Conservation (phyloP, 2,888 invertebrate species). For the Melanophora roralis region DNA sequence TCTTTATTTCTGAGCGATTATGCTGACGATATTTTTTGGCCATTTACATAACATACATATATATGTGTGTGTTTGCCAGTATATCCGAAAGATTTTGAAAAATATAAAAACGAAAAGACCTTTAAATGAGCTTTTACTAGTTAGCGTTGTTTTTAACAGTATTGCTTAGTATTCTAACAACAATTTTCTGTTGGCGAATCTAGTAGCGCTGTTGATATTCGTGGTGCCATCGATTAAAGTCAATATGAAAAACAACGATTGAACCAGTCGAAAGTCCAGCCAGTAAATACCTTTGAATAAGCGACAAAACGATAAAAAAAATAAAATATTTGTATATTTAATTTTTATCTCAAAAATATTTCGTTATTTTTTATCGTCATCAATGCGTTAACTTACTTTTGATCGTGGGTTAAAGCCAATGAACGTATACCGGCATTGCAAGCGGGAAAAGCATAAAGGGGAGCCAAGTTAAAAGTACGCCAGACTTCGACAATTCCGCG, state of each 20-base stretch:
- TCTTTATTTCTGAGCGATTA: too few species aligned
- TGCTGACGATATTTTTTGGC: too few species aligned
- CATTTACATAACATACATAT: too few species aligned
- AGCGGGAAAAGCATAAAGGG: conserved; percentile 98
- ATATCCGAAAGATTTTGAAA: not conserved
- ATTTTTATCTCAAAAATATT: too few species aligned
- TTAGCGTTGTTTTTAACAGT: not conserved
- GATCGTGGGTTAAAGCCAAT: conserved; percentile 97
- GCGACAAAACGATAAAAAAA: not conserved
- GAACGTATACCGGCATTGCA: conserved; percentile 97
- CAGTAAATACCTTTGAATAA: conserved; percentile 88
- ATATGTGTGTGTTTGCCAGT: not conserved
- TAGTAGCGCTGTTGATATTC: conserved; percentile 96
- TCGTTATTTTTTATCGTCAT: too few species aligned
- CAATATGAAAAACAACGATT: conserved; percentile 99
- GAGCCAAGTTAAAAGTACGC: conserved; percentile 97
- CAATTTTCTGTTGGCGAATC: conserved; percentile 63
- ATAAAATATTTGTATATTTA: not conserved
- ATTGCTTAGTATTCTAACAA: too few species aligned
- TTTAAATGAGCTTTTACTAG: not conserved
- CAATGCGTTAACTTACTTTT: conserved; percentile 85
- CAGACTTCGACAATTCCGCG: conserved; percentile 98
- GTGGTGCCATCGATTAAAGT: conserved; percentile 99
- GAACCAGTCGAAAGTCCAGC: conserved; percentile 98
- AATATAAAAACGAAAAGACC: not conserved